Evolutionary conservation across 2,113 vertebrate species (phyloP).

Genomic region (Halcyon malimbica): DNA sequence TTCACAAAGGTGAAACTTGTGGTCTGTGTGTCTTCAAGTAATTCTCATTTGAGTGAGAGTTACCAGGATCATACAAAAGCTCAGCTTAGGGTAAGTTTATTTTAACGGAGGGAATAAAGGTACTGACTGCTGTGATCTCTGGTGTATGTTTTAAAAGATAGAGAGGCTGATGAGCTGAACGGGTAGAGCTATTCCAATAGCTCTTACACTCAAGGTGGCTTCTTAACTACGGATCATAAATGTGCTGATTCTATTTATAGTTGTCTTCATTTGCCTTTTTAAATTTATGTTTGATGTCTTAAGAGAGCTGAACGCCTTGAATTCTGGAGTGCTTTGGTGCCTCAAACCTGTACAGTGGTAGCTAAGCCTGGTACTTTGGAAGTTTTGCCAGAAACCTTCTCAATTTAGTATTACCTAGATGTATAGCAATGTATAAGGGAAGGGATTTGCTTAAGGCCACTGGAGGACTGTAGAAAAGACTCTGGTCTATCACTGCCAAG

Average conservation of each 20-base stretch:
- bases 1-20: neutral
- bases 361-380: neutral
- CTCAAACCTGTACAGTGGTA: neutral
- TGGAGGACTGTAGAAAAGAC: neutral
- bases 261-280: neutral
- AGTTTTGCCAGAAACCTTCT: neutral
- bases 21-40: neutral
- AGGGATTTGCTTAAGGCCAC: neutral
- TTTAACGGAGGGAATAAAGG: neutral
- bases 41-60: neutral
- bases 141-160: neutral
- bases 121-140: neutral
- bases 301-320: neutral
- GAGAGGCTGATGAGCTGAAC: neutral
- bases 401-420: neutral
- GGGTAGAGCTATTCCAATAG: neutral
- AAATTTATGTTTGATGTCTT: neutral
- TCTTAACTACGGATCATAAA: neutral
- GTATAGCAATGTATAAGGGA: neutral
- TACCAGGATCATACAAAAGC: neutral
- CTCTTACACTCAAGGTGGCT: neutral
- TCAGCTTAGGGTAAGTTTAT: neutral
- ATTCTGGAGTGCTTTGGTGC: neutral
- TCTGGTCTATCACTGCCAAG: neutral
- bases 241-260: neutral